These are phyloP conservation scores for Tiaroga cobitis DNA, from an alignment of 2,797 vertebrate genomes.

Conservation along the genomic window DNA sequence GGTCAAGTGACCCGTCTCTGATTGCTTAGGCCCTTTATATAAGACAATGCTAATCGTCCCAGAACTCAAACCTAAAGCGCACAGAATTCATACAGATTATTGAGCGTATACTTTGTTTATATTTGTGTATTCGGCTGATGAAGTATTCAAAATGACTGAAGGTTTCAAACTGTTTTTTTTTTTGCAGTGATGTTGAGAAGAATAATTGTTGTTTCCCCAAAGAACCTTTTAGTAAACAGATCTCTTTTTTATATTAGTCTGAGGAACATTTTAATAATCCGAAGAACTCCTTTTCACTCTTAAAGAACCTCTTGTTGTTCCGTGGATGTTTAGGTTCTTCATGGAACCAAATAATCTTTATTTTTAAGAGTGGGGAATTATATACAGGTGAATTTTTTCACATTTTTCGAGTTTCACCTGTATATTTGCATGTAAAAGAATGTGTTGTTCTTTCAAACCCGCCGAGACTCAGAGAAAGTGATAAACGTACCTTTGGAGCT, in stretches of 20 bases:
- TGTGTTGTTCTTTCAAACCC: neutral
- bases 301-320: neutral
- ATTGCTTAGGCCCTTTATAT: neutral
- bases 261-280: neutral
- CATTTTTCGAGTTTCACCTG: no score
- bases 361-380: neutral
- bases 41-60: neutral
- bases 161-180: neutral
- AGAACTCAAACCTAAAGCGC: neutral
- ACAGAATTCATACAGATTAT: neutral
- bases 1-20: slow-evolving; percentile 14
- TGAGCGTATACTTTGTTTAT: neutral
- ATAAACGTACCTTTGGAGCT: slow-evolving; percentile 48
- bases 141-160: neutral
- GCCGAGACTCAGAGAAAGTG: neutral
- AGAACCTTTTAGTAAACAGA: neutral
- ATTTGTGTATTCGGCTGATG: neutral
- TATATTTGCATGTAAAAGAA: neutral
- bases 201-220: neutral
- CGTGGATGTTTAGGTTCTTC: neutral
- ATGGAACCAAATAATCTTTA: neutral
- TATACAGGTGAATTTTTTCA: neutral
- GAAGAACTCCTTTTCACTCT: neutral
- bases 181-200: neutral
- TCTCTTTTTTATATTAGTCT: neutral